Conservation (phyloP, 2,797 vertebrate genomes). For the Urosaurus nigricauda region DNA sequence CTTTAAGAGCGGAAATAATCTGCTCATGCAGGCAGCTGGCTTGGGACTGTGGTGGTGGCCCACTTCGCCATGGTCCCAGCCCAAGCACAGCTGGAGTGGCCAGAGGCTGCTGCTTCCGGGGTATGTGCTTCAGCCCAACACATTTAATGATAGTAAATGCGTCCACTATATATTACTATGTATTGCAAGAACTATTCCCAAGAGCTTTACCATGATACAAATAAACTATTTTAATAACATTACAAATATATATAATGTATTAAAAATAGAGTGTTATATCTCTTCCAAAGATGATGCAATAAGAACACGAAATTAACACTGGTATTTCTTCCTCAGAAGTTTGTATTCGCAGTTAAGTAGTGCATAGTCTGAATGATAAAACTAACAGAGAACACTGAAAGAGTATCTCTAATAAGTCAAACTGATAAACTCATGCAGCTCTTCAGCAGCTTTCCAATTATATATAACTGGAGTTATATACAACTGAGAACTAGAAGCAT, state of each 20-base stretch:
- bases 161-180: not conserved
- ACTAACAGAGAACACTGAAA: not conserved
- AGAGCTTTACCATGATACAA: not conserved
- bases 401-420: slow-evolving; percentile 20
- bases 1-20: too few relatives aligned
- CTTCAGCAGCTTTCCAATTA: not conserved
- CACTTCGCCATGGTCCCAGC: too few relatives aligned
- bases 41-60: too few relatives aligned
- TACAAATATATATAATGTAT: slow-evolving; percentile 4
- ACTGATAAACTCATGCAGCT: slow-evolving; percentile 12
- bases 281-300: not conserved
- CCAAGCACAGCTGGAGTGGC: too few relatives aligned
- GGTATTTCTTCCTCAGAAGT: slow-evolving; percentile 12
- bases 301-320: slow-evolving; percentile 11
- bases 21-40: too few relatives aligned
- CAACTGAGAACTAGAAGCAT: not conserved
- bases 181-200: not conserved
- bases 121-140: not conserved
- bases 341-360: slow-evolving; percentile 34
- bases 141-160: not conserved
- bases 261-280: slow-evolving; percentile 15
- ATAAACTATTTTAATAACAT: not conserved
- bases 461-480: not conserved
- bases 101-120: too few relatives aligned
- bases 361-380: not conserved